Evolutionary conservation across 2,797 vertebrate species (phyloP), one percentile per base, ranked within the genome.

Genomic region (Adrianichthys oophorus): DNA sequence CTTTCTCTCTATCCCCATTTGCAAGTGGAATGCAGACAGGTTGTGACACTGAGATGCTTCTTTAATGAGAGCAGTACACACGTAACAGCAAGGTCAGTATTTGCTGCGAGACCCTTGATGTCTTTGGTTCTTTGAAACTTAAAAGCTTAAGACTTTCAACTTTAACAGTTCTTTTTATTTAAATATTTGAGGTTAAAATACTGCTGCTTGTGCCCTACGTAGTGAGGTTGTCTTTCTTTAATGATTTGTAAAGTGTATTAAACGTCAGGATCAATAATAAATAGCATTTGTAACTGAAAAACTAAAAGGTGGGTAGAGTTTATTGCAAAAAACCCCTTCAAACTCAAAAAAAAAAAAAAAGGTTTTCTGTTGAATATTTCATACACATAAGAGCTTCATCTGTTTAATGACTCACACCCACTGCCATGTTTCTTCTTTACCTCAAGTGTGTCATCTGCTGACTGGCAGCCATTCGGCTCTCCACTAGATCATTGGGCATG

Each of bases 41-140:
- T 37, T 69, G 24, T 46, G 50, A 75, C 62, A 67, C 19, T 23
- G 53, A 77, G 60, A 72, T 78, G 62, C 57, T 52, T 62, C 50
- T 60, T 55, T 45, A 72, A 52, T 7, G n/a, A 57, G 18, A 63
- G 43, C 62, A 45, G 41, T 58, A 23, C 56, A 65, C 48, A 58
- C 56, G 24, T 52, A 65, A 75, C 53, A 61, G 70, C 45, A 21
- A 55, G 13, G 60, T 70, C 51, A 64, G 52, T 44, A 61, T 68
- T 51, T 41, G 49, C 46, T 63, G 21, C 7, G 47, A 59, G 46
- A 72, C 54, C 63, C 40, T 29, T 41, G 16, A 54, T 60, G 63
- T 76, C 76, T 82, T 79, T 81, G 80, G 76, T 78, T 81, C 40
- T 10, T 61, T 59, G 12, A 66, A 65, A 74, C 32, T 18, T 40